Conservation (phyloP, 2,888 invertebrate genomes). For the Phortica okadai region DNA sequence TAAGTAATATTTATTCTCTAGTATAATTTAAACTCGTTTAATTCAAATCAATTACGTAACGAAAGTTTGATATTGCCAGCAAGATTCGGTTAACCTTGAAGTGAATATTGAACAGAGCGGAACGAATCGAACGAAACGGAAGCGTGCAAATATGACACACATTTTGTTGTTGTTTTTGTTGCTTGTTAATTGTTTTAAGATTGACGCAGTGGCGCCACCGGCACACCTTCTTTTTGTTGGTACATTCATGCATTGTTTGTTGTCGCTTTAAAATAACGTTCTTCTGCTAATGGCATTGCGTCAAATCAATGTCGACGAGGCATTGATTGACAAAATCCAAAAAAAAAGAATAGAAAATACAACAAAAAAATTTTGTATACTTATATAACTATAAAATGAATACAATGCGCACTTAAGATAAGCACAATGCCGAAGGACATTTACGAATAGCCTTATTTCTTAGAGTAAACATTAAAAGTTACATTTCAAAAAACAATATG, state of each 20-base stretch:
- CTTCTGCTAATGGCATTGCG: not conserved
- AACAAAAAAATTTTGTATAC: too few relatives aligned
- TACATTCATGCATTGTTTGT: not conserved
- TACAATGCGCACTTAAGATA: too few relatives aligned
- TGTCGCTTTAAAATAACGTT: not conserved
- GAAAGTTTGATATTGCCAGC: not conserved
- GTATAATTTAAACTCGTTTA: not conserved
- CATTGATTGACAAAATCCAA: not conserved
- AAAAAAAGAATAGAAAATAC: not conserved
- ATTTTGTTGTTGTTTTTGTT: not conserved
- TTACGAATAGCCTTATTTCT: too few relatives aligned
- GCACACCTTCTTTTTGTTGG: not conserved
- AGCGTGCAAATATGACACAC: not conserved
- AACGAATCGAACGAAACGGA: not conserved
- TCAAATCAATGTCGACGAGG: not conserved
- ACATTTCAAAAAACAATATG: too few relatives aligned
- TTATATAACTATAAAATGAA: too few relatives aligned
- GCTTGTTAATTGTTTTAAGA: not conserved
- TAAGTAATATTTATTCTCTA: not conserved
- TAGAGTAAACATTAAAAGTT: too few relatives aligned
- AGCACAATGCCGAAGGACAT: too few relatives aligned
- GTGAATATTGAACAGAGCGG: not conserved
- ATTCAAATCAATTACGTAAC: not conserved
- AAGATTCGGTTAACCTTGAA: not conserved
- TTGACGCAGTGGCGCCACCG: not conserved